Base-by-base conservation (phyloP, 2,888 invertebrate genomes). In the Ennomos quercinarius region DNA sequence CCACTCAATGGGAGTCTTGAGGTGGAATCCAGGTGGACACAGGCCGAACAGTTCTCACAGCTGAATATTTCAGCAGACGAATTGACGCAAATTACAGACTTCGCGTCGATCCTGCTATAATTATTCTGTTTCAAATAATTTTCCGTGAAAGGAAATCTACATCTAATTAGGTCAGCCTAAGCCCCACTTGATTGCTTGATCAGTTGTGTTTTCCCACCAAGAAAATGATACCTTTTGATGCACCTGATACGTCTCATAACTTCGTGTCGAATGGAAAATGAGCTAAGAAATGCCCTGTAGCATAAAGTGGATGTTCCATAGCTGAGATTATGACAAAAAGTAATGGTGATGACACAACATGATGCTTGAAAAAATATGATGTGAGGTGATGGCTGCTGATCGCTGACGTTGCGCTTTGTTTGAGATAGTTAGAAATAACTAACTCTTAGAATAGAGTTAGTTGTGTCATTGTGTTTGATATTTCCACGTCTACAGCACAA, bases 51-150 rank as follows among this genome's bases (percentile, higher is more conserved):
- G 76, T 88, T 88, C 89, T 77, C 87, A 89, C 77, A 70, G 73
- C 71, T 91, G 85, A 91, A 91, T 90, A 91, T 89, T 92, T 88
- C 70, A 91, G 80, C 77, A 81, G 79, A 70, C 64, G 64, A 71
- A 76, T 74, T 76, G 76, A 68, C 76, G 77, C 76, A 90, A 91
- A 92, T 91, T 87, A 92, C 81, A 87, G 88, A 80, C 81, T 83
- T 78, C 70, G 69, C 68, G 71, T 75, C 70, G 62, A 66, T 72
- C 71, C 73, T 80, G 77, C 73, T 63, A 76, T 81, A 86, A 89
- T 88, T 87, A 84, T 74, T 71, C 48, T 59, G 67, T 80, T 83
- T 76, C 69, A 80, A 80, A 82, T 81, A 74, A 81, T 80, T 75
- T 76, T 71, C 74, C 70, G 72, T 66, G 66, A 72, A 76, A 73